Percentiles rank a stretch among this genome's conserved stretches.
phyloP scores from a whole-genome alignment of 2,888 invertebrate genomes.

The Folsomia candida region DNA sequence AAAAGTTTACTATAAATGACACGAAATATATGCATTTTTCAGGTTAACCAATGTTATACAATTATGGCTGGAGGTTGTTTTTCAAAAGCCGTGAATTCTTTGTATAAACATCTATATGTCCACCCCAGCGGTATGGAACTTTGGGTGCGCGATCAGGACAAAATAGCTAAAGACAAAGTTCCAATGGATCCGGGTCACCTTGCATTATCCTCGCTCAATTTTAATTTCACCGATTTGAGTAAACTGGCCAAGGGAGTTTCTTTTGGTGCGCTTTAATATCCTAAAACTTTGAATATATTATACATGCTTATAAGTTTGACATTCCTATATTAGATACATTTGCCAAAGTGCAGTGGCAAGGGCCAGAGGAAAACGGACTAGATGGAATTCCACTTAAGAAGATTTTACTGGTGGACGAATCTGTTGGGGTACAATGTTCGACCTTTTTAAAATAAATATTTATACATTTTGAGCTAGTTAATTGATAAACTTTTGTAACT shows the following conservation, averaged over 20 bases:
- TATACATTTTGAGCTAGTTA: neutral
- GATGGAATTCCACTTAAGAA: neutral
- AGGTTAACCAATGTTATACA: neutral
- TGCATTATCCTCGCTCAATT: neutral
- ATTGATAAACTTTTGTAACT: neutral
- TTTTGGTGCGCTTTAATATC: too few species aligned
- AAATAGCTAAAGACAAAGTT: neutral
- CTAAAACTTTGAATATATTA: too few species aligned
- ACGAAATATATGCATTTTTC: neutral
- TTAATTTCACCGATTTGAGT: neutral
- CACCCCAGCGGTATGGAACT: neutral
- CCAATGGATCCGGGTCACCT: neutral
- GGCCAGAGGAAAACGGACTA: neutral
- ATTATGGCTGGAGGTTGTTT: neutral
- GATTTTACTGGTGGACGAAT: neutral
- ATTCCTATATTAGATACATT: neutral
- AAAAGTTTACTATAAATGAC: too few species aligned
- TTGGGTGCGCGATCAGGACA: neutral
- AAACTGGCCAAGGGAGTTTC: slow-evolving; percentile 1
- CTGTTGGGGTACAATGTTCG: neutral
- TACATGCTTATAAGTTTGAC: too few species aligned
- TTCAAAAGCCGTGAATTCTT: neutral
- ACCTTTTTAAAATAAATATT: neutral
- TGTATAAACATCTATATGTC: neutral
- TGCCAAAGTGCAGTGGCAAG: neutral